Conservation (phyloP, 2,888 invertebrate genomes). For the Leptopilina syphax region DNA sequence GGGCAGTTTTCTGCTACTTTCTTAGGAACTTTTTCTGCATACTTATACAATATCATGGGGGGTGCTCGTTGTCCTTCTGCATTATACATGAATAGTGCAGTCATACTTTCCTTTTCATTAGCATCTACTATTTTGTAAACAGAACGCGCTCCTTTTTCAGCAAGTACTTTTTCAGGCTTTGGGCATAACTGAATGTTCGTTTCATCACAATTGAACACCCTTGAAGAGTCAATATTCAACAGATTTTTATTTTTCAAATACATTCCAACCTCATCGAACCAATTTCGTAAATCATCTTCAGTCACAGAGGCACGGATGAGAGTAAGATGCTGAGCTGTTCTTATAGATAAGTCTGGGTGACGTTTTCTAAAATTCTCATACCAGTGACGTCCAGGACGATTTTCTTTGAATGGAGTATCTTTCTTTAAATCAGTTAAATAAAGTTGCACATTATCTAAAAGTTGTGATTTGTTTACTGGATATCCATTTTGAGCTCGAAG, state of each 20-base stretch:
- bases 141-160: constrained; percentile 46
- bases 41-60: constrained; percentile 29
- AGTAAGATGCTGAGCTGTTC: constrained; percentile 46
- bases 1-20: constrained; percentile 11
- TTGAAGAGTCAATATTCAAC: constrained; percentile 54
- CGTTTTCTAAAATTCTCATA: constrained; percentile 63
- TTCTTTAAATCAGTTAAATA: constrained; percentile 46
- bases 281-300: constrained; percentile 38
- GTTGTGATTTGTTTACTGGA: constrained; percentile 62
- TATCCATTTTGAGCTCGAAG: constrained; percentile 51
- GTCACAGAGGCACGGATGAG: constrained; percentile 27
- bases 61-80: constrained; percentile 36
- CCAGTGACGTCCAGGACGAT: constrained; percentile 65
- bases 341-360: constrained; percentile 61
- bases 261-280: constrained; percentile 48
- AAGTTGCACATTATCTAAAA: constrained; percentile 60
- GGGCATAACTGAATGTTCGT: constrained; percentile 53
- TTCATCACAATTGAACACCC: constrained; percentile 60
- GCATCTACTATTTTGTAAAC: constrained; percentile 56
- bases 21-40: constrained; percentile 23
- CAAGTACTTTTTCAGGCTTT: constrained; percentile 55
- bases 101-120: constrained; percentile 52
- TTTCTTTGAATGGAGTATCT: constrained; percentile 57
- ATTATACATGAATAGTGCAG: constrained; percentile 51
- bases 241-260: constrained; percentile 55